Evolutionary conservation across 1,140 invertebrate species (phyloP).

Genomic region (Conus betulinus): DNA sequence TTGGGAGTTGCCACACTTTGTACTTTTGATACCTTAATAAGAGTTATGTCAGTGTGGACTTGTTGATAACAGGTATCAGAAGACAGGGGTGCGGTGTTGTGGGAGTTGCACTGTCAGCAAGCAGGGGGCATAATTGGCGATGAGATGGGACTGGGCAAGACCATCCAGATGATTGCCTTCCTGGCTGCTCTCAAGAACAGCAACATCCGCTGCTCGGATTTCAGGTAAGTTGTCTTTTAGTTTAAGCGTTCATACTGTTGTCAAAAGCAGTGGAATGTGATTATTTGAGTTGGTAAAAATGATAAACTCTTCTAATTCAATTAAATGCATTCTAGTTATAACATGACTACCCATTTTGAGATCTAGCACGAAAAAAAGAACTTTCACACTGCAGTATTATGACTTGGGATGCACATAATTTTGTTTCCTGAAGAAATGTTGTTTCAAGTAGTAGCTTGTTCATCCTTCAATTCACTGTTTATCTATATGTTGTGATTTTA

Average conservation of each 20-base stretch:
- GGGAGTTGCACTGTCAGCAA: conserved; percentile 88
- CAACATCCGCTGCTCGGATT: conserved; percentile 75
- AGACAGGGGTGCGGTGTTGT: conserved; percentile 89
- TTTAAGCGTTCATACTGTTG: background rate
- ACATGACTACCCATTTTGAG: too few relatives aligned
- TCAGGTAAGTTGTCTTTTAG: conserved; percentile 67
- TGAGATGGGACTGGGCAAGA: conserved; percentile 95
- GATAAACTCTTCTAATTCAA: background rate
- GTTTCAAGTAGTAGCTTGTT: too few relatives aligned
- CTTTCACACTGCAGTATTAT: too few relatives aligned
- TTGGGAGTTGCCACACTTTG: too few relatives aligned
- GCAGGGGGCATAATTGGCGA: conserved; percentile 89
- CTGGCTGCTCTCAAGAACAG: conserved; percentile 84
- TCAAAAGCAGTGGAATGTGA: background rate
- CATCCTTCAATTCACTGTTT: too few relatives aligned
- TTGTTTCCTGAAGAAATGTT: too few relatives aligned
- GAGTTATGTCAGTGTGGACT: too few relatives aligned
- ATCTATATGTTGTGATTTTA: too few relatives aligned
- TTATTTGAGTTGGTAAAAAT: background rate
- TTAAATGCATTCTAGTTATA: too few relatives aligned
- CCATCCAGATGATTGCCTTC: conserved; percentile 90
- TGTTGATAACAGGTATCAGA: conserved; percentile 75
- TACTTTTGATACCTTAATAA: too few relatives aligned
- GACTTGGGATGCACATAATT: too few relatives aligned
- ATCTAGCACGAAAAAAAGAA: too few relatives aligned